These are phyloP conservation scores for Globodera ellingtonae DNA, from an alignment of 1,140 invertebrate species.

Conservation along the genomic window DNA sequence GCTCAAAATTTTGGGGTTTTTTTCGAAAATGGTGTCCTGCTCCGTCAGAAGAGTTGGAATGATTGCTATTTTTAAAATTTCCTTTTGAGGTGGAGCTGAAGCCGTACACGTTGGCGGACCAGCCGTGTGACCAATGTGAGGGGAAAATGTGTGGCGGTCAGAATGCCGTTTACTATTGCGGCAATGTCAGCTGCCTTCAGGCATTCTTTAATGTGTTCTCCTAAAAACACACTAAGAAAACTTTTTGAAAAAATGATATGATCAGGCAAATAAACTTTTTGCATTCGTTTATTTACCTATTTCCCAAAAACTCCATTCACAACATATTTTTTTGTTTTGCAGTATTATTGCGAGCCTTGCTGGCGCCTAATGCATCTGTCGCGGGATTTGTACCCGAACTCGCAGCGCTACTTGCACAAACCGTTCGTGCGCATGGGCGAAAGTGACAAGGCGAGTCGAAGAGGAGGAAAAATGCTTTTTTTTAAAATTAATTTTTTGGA, in stretches of 20 bases:
- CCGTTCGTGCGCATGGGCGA: conserved; percentile 12
- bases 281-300: neutral
- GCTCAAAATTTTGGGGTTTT: neutral
- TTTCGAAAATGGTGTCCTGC: neutral
- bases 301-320: neutral
- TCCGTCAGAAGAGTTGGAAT: neutral
- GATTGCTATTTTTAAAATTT: conserved; percentile 5
- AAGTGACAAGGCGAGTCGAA: neutral
- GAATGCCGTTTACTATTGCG: conserved; percentile 98
- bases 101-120: conserved; percentile 97
- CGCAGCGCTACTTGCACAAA: neutral
- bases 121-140: conserved; percentile 96
- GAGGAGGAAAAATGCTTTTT: neutral
- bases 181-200: conserved; percentile 95
- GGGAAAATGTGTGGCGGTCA: conserved; percentile 77
- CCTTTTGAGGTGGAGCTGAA: conserved; percentile 82
- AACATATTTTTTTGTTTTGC: neutral
- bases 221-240: no score
- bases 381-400: neutral
- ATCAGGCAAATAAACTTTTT: neutral
- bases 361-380: conserved; percentile 72
- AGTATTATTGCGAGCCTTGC: conserved; percentile 97
- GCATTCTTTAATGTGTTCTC: neutral
- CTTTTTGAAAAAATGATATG: no score
- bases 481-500: no score